Conservation (phyloP, 2,888 invertebrate species). For the Ormia ochracea region DNA sequence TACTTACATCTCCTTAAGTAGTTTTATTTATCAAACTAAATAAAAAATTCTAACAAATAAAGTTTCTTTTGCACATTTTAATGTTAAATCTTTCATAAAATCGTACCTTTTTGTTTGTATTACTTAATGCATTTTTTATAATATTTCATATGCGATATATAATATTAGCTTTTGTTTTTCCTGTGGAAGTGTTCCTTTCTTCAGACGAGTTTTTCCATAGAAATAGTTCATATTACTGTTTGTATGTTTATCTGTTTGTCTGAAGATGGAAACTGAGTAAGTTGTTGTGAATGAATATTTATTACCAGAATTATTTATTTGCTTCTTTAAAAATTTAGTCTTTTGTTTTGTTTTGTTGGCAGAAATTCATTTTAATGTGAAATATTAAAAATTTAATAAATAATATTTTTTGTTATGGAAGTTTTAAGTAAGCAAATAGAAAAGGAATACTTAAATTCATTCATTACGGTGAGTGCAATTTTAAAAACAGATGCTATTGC, state of each 20-base stretch:
- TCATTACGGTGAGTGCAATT: too few relatives aligned
- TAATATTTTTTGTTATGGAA: too few relatives aligned
- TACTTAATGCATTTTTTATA: slow-evolving; percentile 20
- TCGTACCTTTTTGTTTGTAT: slow-evolving; percentile 64
- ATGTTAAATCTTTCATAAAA: slow-evolving; percentile 77
- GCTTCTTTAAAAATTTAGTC: slow-evolving; percentile 7
- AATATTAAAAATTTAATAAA: slow-evolving; percentile 17
- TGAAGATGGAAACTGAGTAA: background rate
- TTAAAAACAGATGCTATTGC: too few relatives aligned
- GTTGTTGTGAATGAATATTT: slow-evolving; percentile 40
- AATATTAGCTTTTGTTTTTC: slow-evolving; percentile 46
- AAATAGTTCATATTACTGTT: background rate
- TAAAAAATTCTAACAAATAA: slow-evolving; percentile 34
- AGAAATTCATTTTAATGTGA: background rate
- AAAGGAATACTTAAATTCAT: too few relatives aligned
- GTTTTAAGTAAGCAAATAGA: too few relatives aligned
- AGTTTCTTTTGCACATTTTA: slow-evolving; percentile 72
- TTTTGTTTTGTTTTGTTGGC: slow-evolving; percentile 19
- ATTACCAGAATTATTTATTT: slow-evolving; percentile 33
- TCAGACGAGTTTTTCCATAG: slow-evolving; percentile 1
- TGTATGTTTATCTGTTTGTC: background rate
- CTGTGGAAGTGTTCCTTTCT: background rate
- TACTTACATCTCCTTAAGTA: slow-evolving; percentile 72
- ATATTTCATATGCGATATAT: slow-evolving; percentile 10
- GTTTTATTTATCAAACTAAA: slow-evolving; percentile 70